A percentile compares a stretch with the other conserved stretches of the same genome.
Conservation (phyloP, 2,113 vertebrate genomes). For the Podilymbus podiceps region DNA sequence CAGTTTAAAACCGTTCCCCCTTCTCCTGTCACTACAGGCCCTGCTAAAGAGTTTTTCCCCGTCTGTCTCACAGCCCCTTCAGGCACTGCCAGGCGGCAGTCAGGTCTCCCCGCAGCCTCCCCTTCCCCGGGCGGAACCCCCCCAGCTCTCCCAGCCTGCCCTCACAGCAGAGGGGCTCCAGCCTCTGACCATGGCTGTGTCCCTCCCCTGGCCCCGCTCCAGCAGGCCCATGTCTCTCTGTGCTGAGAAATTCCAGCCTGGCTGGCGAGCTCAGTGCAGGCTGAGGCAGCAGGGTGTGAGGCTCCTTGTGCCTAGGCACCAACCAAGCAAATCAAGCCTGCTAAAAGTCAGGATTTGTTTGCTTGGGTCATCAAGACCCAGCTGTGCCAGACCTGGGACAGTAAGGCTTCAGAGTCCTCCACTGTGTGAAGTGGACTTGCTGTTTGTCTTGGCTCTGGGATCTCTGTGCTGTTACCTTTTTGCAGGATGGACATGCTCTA, state of each 20-base stretch:
- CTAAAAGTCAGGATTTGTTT: neutral
- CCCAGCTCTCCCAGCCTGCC: too few relatives aligned
- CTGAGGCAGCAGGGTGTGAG: neutral
- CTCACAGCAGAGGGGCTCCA: too few relatives aligned
- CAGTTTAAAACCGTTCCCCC: too few relatives aligned
- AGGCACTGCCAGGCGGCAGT: too few relatives aligned
- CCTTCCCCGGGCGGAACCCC: too few relatives aligned
- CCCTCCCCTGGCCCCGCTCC: too few relatives aligned
- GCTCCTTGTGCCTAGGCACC: neutral
- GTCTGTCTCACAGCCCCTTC: too few relatives aligned
- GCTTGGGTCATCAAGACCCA: neutral
- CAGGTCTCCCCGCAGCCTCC: too few relatives aligned
- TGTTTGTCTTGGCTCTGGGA: neutral
- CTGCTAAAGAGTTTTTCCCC: too few relatives aligned
- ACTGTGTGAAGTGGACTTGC: neutral
- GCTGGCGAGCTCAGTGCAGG: neutral
- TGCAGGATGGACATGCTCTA: neutral
- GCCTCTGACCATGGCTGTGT: too few relatives aligned
- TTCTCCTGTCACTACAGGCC: too few relatives aligned
- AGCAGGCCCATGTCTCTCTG: too few relatives aligned
- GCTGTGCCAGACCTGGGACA: neutral
- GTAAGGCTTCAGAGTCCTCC: neutral
- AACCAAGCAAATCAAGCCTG: neutral
- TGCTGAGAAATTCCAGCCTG: neutral
- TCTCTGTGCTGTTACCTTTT: neutral